Evolutionary conservation across 2,797 vertebrate genomes (phyloP).

Genomic region (Chaetophractus vellerosus): DNA sequence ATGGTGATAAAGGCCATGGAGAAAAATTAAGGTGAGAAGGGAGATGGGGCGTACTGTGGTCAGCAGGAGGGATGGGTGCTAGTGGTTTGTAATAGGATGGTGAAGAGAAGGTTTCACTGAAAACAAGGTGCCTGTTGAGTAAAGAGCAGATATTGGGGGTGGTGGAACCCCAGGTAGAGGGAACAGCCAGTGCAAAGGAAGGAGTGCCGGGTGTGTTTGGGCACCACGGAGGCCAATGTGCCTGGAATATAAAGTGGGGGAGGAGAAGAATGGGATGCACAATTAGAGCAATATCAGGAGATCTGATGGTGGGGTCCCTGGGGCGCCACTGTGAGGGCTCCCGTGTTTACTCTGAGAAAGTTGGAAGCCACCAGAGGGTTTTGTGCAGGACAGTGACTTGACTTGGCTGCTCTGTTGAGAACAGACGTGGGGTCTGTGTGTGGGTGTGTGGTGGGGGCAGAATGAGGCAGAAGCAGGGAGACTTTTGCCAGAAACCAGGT

Average conservation of each 20-base stretch:
- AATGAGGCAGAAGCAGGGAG: neutral
- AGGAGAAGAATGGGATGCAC: neutral
- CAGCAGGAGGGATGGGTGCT: neutral
- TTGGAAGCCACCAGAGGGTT: neutral
- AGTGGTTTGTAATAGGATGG: neutral
- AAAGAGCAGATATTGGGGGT: neutral
- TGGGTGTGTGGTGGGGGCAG: fast-evolving
- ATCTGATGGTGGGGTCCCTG: neutral
- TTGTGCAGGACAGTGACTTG: neutral
- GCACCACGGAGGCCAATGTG: neutral
- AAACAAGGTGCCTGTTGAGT: neutral
- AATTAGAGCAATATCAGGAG: neutral
- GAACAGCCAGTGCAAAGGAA: neutral
- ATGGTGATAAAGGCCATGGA: neutral
- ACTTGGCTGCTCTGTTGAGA: neutral
- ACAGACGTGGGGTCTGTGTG: neutral
- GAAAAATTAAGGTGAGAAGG: neutral
- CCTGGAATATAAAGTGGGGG: neutral
- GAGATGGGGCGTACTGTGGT: neutral
- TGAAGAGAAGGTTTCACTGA: neutral
- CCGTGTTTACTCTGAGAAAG: neutral
- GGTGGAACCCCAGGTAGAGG: neutral
- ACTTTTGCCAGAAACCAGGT: neutral
- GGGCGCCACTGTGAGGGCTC: neutral
- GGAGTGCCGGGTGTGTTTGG: neutral